Evolutionary conservation across 1,140 invertebrate genomes (phyloP).

Genomic region (Goniozus legneri): DNA sequence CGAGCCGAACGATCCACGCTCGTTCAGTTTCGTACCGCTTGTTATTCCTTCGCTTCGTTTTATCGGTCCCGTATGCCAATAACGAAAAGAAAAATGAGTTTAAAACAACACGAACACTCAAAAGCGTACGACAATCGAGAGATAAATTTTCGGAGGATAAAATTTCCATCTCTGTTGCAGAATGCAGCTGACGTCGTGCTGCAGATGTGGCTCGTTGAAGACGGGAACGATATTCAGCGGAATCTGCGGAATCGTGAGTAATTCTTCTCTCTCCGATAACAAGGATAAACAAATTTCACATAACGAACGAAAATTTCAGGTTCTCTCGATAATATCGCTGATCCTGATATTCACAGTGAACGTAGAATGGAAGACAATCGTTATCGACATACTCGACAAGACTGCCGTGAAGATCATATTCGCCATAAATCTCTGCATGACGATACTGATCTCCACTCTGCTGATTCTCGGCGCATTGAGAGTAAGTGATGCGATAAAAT

Average conservation of each 20-base stretch:
- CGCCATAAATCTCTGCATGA: conserved; percentile 77
- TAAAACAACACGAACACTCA: too few relatives aligned
- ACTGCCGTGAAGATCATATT: conserved; percentile 69
- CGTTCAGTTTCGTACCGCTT: too few relatives aligned
- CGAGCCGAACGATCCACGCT: too few relatives aligned
- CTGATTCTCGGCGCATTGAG: conserved; percentile 72
- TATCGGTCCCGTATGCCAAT: too few relatives aligned
- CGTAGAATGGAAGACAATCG: conserved; percentile 68
- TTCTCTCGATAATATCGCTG: conserved; percentile 58
- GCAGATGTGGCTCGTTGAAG: conserved; percentile 65
- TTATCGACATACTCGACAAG: conserved; percentile 61
- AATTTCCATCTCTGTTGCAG: conserved; percentile 28
- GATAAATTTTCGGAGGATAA: too few relatives aligned
- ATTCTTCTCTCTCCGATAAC: background rate
- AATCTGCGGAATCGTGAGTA: conserved; percentile 62
- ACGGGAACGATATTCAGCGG: conserved; percentile 69
- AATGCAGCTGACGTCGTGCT: conserved; percentile 56
- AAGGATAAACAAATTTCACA: background rate
- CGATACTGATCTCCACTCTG: conserved; percentile 70
- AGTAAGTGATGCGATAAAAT: conserved; percentile 52
- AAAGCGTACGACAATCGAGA: too few relatives aligned
- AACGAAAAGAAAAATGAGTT: background rate
- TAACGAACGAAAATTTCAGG: conserved; percentile 40
- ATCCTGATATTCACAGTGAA: conserved; percentile 55
- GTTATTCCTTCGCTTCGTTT: too few relatives aligned